phyloP scores from a whole-genome alignment of 1,140 invertebrate genomes.

The Samia ricini region DNA sequence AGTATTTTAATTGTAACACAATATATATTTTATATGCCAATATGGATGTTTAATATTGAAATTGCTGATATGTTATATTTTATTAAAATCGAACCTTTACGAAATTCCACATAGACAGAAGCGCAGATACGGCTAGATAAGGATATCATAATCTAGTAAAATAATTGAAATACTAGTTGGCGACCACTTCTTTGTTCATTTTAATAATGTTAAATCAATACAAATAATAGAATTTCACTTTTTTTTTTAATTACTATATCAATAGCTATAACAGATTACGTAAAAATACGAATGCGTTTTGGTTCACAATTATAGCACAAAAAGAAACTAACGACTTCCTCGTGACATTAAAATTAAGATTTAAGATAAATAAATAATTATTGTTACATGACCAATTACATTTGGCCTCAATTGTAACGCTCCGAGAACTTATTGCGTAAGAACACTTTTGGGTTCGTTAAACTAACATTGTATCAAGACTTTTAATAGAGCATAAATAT shows the following conservation, averaged over 20 bases:
- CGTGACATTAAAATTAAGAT: not conserved
- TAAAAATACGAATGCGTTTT: not conserved
- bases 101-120: too few relatives aligned
- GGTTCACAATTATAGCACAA: not conserved
- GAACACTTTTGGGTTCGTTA: conserved; percentile 2
- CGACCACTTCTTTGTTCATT: too few relatives aligned
- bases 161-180: too few relatives aligned
- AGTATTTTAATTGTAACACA: too few relatives aligned
- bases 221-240: too few relatives aligned
- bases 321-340: not conserved
- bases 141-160: too few relatives aligned
- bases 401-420: conserved; percentile 6
- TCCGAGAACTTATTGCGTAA: conserved; percentile 2
- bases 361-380: not conserved
- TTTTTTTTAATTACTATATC: not conserved
- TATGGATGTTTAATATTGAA: too few relatives aligned
- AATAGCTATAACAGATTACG: not conserved
- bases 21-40: too few relatives aligned
- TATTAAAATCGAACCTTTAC: too few relatives aligned
- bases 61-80: too few relatives aligned
- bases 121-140: too few relatives aligned
- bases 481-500: not conserved
- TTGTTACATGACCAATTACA: conserved; percentile 1
- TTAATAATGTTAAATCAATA: too few relatives aligned
- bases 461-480: not conserved